Base-by-base conservation (phyloP, 2,797 vertebrate genomes). In the Geotrypetes seraphini region DNA sequence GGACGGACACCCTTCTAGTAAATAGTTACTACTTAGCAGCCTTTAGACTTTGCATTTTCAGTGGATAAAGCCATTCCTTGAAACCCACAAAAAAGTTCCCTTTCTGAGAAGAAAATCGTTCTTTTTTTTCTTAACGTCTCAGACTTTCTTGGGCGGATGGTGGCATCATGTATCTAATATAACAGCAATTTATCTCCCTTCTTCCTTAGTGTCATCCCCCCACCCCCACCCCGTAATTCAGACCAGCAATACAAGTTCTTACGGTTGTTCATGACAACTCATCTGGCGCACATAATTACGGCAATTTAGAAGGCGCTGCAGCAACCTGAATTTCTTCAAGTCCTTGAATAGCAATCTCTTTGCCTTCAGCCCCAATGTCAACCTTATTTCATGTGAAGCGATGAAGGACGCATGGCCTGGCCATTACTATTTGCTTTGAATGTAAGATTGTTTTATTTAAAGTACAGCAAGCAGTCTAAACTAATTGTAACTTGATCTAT, bases 321-420 rank as follows among this genome's bases (percentile, higher is more conserved):
- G 57, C 55, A 59, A 69, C 61, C 35, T 38, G 53, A 56, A 57
- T 68, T 57, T 61, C 51, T 64, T 53, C 40, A 50, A 58, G 54
- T 53, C 57, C 55, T 54, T 63, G 65, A 69, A 65, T 62, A 61
- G 47, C 43, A 22, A 64, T 40, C 59, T 44, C 50, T 63, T 68
- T 55, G 51, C 53, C 26, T 10, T 25, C 34, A 31, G 20, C 43
- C 11, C 37, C 41, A 36, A 13, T 54, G 33, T 62, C 53, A 49
- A 18, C 28, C 50, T 30, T 31, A 20, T 23, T 56, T 21, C 33
- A 22, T 40, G 43, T 46, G 30, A 46, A 47, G 57, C 57, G 52
- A 34, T 36, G 16, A 61, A 59, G 47, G 53, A 52, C 33, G 47
- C 66, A 53, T 36, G 43, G 49, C 71, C 53, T 57, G 47, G 27